Evolutionary conservation across 1,140 invertebrate species (phyloP).

Genomic region (Pseudomyrmex dendroicus): DNA sequence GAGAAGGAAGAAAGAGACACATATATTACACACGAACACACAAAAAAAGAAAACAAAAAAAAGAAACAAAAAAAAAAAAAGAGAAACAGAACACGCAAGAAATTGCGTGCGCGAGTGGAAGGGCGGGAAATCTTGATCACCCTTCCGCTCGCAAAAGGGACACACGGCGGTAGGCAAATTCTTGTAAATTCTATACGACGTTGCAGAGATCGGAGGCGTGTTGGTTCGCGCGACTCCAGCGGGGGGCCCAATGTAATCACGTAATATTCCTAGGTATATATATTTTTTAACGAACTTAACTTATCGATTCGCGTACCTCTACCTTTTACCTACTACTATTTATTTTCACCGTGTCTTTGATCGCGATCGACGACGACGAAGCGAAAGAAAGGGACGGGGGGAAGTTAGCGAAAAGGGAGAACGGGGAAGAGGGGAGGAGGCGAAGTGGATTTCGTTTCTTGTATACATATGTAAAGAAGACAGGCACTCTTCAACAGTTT

Average conservation of each 20-base stretch:
- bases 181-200: conserved; percentile 63
- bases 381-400: conserved; percentile 24
- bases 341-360: conserved; percentile 71
- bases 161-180: conserved; percentile 55
- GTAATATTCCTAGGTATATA: conserved; percentile 75
- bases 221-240: conserved; percentile 68
- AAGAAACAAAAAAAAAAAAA: neutral
- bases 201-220: conserved; percentile 57
- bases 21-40: conserved; percentile 2
- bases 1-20: conserved; percentile 20
- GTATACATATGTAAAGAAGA: conserved; percentile 51
- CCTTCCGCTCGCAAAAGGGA: conserved; percentile 20
- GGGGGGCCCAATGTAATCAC: conserved; percentile 73
- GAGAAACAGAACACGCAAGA: neutral
- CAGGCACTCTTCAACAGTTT: conserved; percentile 63
- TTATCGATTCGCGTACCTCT: conserved; percentile 73
- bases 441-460: conserved; percentile 59
- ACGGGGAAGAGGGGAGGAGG: neutral
- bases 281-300: conserved; percentile 75
- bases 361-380: conserved; percentile 69
- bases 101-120: neutral
- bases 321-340: conserved; percentile 71
- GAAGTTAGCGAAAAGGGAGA: neutral
- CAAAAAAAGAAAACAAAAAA: neutral
- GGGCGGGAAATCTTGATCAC: neutral